Evolutionary conservation across 2,888 invertebrate species (phyloP).

Genomic region (Leptarthrus brevirostris): DNA sequence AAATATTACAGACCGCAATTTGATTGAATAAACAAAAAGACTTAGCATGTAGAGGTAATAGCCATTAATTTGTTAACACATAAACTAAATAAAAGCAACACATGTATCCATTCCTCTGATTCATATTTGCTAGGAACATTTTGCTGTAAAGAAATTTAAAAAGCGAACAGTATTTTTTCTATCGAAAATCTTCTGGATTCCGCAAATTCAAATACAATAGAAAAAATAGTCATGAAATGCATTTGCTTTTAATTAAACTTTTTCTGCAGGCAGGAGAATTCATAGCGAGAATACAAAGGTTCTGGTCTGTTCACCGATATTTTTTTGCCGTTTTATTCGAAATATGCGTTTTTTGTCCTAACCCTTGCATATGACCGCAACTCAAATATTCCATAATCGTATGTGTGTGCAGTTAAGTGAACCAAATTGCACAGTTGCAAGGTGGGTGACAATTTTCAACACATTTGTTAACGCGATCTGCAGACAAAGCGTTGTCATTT

Average conservation of each 20-base stretch:
- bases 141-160: too few relatives aligned
- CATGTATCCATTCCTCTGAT: too few relatives aligned
- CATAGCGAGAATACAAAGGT: neutral
- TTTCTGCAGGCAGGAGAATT: constrained; percentile 14
- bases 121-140: too few relatives aligned
- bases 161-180: too few relatives aligned
- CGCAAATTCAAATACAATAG: too few relatives aligned
- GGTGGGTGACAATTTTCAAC: constrained; percentile 24
- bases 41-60: too few relatives aligned
- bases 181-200: too few relatives aligned
- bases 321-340: neutral
- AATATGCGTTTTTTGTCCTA: neutral
- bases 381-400: too few relatives aligned
- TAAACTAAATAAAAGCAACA: too few relatives aligned
- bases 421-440: neutral
- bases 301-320: neutral
- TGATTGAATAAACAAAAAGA: too few relatives aligned
- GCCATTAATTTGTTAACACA: too few relatives aligned
- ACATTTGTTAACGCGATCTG: constrained; percentile 18
- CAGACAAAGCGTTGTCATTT: neutral
- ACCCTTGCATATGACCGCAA: neutral
- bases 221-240: neutral
- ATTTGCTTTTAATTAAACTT: constrained; percentile 24
- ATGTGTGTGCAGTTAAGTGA: constrained; percentile 1
- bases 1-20: too few relatives aligned